Evolutionary conservation across 2,113 vertebrate genomes (phyloP), one percentile per base, ranked within the genome.

Genomic region (Passer montanus): DNA sequence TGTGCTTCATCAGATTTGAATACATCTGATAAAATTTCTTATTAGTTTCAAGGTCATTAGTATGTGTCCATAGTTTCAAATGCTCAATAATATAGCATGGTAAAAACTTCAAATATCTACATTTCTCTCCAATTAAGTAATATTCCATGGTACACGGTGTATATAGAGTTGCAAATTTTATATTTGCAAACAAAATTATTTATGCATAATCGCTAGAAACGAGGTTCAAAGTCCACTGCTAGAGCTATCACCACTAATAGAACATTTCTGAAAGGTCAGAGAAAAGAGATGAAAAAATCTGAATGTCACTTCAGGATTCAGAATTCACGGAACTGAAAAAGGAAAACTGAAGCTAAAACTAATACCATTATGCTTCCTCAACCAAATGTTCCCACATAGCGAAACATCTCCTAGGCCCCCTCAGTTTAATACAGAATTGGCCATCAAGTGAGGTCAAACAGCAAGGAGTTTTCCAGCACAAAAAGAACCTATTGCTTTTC

Each of bases 131-230:
- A 7, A 21, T n/a, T 68, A 90, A 50, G 5, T 22, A 68, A 60
- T 14, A 66, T 3, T 9, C 11, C 4, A 17, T 41, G 81, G 44
- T 30, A 78, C 63, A 37, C 1, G 15, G 3, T 2, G 1, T 5
- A 59, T 2, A 4, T 1, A 55, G 9, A 67, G 60, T 7, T 8
- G 17, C 3, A 6, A 24, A 8, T 23, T 56, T 16, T 6, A 1
- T 31, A 66, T 33, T 39, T 31, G 4, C 21, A 70, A 91, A 67
- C 7, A n/a, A 15, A 60, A 23, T 8, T 0, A 69, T 69, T 77
- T 27, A 68, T 1, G 3, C 7, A 3, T 26, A 46, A 58, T 4
- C 3, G 0, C 30, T 55, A 64, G 4, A 76, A 37, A 72, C 0
- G 1, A 49, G 8, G 47, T n/a, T 44, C 17, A 7, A 39, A 73